Evolutionary conservation across 1,140 invertebrate genomes (phyloP), one percentile per base, ranked within the genome.

Genomic region (Ectropis grisescens): DNA sequence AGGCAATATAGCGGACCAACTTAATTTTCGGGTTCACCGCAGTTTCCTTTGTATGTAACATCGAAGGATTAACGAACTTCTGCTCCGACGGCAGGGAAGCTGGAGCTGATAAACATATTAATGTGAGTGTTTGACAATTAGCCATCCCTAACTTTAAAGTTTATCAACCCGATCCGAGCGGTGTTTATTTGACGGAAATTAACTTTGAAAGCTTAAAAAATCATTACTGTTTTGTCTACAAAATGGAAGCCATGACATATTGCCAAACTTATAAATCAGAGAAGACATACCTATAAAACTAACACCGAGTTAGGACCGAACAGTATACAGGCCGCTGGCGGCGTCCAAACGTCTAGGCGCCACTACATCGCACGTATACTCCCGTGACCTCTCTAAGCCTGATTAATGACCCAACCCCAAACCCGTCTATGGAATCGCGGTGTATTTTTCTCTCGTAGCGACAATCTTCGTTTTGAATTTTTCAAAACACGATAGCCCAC

Each of bases 1-100:
- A 59, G 55, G 71, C 68, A 76, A 72, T 69, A 71, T 68, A 70
- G 66, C 66, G 61, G 44, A 49, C 56, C 58, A 68, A 76, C 64
- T 71, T 76, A 72, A 76, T 76, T 72, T 76, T 76, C 71, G 67
- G 61, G 64, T 50, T 70, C 60, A 60, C 66, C 60, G 61, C 66
- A 65, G 61, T 41, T 58, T 67, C 68, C 68, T 76, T 68, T 71
- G 67, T 72, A 62, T 58, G 54, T 57, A 62, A 60, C 56, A 41
- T 56, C 51, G 48, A 33, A 41, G 55, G 55, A 56, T 61, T 68
- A 66, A 68, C 60, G 41, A 68, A 64, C 59, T 71, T 70, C 52
- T 56, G 54, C 55, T 44, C 43, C 15, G 41, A 41, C 33, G 32
- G 37, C n/a, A n/a, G 34, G 33, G 36, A 31, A 32, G 19, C 14